These are phyloP conservation scores for Drosophila sturtevanti DNA, from an alignment of 1,140 invertebrate species.

Conservation along the genomic window DNA sequence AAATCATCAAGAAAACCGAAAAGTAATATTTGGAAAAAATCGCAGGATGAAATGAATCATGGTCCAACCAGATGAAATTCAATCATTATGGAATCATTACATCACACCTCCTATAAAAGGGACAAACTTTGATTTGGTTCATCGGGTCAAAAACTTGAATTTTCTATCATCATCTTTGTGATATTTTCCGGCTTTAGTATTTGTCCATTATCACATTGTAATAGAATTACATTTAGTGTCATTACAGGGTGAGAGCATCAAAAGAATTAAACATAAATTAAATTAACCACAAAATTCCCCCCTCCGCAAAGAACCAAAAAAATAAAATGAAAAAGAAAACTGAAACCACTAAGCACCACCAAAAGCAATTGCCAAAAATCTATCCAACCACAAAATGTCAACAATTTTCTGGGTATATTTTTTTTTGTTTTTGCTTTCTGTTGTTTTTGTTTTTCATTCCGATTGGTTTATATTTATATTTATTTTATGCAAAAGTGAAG, in stretches of 20 bases:
- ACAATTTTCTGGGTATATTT: conserved; percentile 34
- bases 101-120: no score
- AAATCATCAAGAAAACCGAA: no score
- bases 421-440: neutral
- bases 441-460: conserved; percentile 29
- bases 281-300: conserved; percentile 55
- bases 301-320: no score
- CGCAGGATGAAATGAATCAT: no score
- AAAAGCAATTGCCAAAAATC: conserved; percentile 33
- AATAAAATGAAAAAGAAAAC: conserved; percentile 6
- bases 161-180: neutral
- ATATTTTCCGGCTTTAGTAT: neutral
- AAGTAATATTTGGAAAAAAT: no score
- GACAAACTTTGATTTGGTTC: neutral
- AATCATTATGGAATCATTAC: no score
- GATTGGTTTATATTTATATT: conserved; percentile 66
- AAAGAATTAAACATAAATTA: conserved; percentile 71
- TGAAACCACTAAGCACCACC: conserved; percentile 21
- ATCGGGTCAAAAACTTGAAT: neutral
- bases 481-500: conserved; percentile 68
- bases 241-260: conserved; percentile 48
- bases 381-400: conserved; percentile 58
- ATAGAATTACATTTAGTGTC: conserved; percentile 55
- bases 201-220: conserved; percentile 57
- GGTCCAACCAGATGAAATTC: no score